These are phyloP conservation scores for Rhodophaea formosa DNA, from an alignment of 2,888 invertebrate species.

Conservation along the genomic window DNA sequence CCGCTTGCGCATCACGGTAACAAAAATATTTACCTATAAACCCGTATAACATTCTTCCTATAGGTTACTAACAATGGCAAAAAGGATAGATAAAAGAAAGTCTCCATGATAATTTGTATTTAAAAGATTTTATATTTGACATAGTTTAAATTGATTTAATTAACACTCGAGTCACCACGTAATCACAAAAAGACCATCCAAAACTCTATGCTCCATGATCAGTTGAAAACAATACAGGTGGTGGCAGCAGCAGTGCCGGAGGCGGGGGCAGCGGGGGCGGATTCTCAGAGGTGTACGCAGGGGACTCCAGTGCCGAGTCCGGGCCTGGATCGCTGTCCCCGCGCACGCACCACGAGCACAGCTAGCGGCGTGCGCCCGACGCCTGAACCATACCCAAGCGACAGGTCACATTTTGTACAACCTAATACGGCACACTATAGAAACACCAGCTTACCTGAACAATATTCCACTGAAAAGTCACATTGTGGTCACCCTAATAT, in stretches of 20 bases:
- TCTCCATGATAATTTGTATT: too few relatives aligned
- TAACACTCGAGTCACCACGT: too few relatives aligned
- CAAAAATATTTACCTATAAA: conserved; percentile 27
- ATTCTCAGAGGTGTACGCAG: conserved; percentile 73
- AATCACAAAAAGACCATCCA: neutral
- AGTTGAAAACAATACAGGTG: conserved; percentile 29
- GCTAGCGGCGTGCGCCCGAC: conserved; percentile 55
- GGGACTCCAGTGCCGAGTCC: conserved; percentile 73
- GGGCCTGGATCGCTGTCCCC: conserved; percentile 74
- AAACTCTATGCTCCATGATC: neutral
- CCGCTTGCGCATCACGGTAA: conserved; percentile 88
- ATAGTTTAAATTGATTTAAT: too few relatives aligned
- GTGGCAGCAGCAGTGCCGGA: conserved; percentile 51
- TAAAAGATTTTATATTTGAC: too few relatives aligned
- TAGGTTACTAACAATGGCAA: too few relatives aligned
- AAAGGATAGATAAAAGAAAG: too few relatives aligned
- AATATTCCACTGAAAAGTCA: too few relatives aligned
- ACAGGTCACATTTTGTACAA: conserved; percentile 10
- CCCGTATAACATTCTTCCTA: too few relatives aligned
- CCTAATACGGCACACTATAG: neutral
- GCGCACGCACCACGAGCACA: conserved; percentile 71
- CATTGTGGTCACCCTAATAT: too few relatives aligned
- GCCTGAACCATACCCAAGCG: conserved; percentile 21
- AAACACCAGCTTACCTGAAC: too few relatives aligned
- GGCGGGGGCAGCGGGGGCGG: conserved; percentile 70